Conservation (phyloP, 2,888 invertebrate species). For the Phytoseiulus persimilis region DNA sequence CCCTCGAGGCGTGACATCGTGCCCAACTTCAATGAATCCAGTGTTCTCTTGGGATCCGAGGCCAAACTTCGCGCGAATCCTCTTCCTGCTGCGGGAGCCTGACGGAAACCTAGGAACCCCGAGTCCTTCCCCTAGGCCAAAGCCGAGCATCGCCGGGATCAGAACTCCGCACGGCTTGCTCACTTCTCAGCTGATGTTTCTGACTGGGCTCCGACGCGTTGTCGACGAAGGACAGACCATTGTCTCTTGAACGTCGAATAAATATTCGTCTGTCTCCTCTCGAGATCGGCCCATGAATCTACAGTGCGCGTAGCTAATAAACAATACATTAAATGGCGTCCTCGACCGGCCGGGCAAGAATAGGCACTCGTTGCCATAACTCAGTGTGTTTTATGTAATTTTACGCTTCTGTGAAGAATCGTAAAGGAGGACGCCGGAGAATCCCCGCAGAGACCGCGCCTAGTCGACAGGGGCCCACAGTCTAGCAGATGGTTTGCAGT, state of each 20-base stretch:
- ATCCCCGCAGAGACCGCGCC: constrained; percentile 9
- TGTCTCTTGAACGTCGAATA: neutral
- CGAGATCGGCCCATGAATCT: neutral
- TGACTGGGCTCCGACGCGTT: neutral
- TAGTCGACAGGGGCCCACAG: constrained; percentile 6
- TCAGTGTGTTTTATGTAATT: constrained; percentile 37
- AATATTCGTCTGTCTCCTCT: neutral
- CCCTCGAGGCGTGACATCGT: no score
- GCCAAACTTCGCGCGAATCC: no score
- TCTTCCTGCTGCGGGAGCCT: no score
- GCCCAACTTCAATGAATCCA: no score
- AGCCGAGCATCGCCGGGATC: no score
- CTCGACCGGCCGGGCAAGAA: neutral
- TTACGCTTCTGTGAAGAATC: constrained; percentile 38
- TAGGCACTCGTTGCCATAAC: constrained; percentile 18
- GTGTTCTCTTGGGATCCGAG: no score
- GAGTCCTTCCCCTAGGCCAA: no score
- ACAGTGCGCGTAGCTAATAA: neutral
- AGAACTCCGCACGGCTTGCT: no score
- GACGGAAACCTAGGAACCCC: no score
- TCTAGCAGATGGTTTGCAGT: neutral
- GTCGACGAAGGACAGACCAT: neutral
- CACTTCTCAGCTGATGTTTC: no score
- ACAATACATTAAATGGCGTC: neutral
- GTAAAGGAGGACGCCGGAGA: constrained; percentile 9